Base-by-base conservation (phyloP, 1,140 invertebrate species). In the Heliothis virescens region DNA sequence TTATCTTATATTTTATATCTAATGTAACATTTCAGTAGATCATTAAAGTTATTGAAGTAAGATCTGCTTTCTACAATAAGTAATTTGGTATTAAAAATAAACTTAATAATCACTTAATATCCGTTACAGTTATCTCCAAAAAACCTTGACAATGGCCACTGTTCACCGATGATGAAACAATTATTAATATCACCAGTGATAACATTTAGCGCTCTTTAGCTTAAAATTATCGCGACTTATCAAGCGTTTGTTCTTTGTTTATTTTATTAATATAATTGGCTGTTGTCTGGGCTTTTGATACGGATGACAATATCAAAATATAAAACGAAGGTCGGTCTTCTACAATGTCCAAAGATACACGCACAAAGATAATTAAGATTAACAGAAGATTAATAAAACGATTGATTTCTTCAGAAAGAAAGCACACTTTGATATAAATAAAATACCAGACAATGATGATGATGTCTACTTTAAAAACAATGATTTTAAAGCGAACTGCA, bases 81-180 rank as follows among this genome's bases (percentile, higher is more conserved):
- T 48, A 16, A 11, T 69, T 26, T 15, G 16, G 12, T 13, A 21
- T 26, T 18, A 47, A 2, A 63, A 63, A 47, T n/a, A 34, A 16
- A 62, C 34, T n/a, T 4, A 26, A 29, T 26, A 4, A 21, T n/a
- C 21, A 60, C 1, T 60, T 13, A 2, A 26, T 26, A 26, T n/a
- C 48, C 18, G 18, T 10, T 26, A 52, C 16, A 50, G 26, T 60
- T 60, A 74, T 74, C 55, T 48, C 41, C 16, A 59, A 62, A 71
- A 29, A 59, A 41, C 73, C 73, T 75, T 75, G 73, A 75, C 73
- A 75, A 75, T 75, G 73, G 73, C 73, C 59, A 52, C 29, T 75
- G 57, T 75, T 62, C 57, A 75, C 47, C 18, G 41, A 75, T 75
- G 59, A 62, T 75, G 71, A 60, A 60, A 29, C 15, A 16, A 7